These are phyloP conservation scores for Ascaphus truei DNA, from an alignment of 2,113 vertebrate species.

Conservation along the genomic window DNA sequence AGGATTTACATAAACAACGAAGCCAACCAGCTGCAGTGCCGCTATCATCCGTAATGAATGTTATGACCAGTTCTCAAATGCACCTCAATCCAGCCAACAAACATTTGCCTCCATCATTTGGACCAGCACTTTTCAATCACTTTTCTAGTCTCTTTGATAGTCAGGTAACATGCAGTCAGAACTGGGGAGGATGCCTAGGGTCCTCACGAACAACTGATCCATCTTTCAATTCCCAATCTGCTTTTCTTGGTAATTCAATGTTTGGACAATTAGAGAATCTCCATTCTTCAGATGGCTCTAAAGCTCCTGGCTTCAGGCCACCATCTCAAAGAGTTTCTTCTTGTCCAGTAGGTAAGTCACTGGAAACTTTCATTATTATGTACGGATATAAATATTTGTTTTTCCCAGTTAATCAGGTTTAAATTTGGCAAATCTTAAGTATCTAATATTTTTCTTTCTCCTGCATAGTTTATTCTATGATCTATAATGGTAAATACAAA, in stretches of 20 bases:
- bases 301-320: conserved; percentile 92
- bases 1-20: conserved; percentile 55
- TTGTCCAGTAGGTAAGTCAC: conserved; percentile 83
- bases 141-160: conserved; percentile 96
- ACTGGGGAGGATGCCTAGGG: conserved; percentile 89
- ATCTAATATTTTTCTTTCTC: too few relatives aligned
- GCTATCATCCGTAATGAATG: conserved; percentile 84
- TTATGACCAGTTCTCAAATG: conserved; percentile 95
- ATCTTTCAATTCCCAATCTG: conserved; percentile 79
- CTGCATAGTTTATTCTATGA: too few relatives aligned
- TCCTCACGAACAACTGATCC: conserved; percentile 84
- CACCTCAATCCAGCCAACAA: conserved; percentile 84
- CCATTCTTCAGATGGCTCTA: conserved; percentile 84
- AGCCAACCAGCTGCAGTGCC: conserved; percentile 76
- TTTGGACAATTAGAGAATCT: conserved; percentile 87
- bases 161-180: conserved; percentile 89
- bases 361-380: conserved; percentile 16
- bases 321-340: conserved; percentile 86
- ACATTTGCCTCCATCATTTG: conserved; percentile 82
- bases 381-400: conserved; percentile 49
- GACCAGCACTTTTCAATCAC: conserved; percentile 90
- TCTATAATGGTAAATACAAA: too few relatives aligned
- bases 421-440: too few relatives aligned
- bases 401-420: conserved; percentile 73
- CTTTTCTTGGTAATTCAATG: conserved; percentile 79